Conservation (phyloP, 2,113 vertebrate species). For the Tachysurus fulvidraco region DNA sequence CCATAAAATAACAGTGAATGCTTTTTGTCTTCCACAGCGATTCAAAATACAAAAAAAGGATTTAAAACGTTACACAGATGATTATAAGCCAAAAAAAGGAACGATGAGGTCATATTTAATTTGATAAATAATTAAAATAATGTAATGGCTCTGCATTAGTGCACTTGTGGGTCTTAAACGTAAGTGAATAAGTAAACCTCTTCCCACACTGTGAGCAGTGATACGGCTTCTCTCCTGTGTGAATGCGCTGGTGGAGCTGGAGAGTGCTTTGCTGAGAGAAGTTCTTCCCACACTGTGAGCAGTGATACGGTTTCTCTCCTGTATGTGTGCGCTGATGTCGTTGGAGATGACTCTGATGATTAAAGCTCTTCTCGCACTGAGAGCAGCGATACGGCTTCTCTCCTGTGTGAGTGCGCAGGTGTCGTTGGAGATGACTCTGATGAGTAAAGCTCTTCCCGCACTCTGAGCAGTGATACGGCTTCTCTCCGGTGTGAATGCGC, state of each 20-base stretch:
- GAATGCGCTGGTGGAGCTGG: not conserved
- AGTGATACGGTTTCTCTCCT: not conserved
- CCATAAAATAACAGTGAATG: not conserved
- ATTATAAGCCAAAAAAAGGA: not conserved
- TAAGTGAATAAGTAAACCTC: constrained; percentile 6
- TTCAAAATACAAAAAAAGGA: not conserved
- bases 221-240: not conserved
- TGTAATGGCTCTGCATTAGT: not conserved
- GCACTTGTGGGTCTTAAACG: not conserved
- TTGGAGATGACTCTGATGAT: constrained; percentile 4
- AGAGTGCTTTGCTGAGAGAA: constrained; percentile 4
- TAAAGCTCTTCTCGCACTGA: not conserved
- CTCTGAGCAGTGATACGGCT: not conserved
- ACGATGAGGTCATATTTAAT: not conserved
- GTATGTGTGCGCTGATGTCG: not conserved
- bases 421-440: not conserved
- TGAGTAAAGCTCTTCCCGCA: constrained; percentile 6
- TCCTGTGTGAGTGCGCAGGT: constrained; percentile 1
- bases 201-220: not conserved
- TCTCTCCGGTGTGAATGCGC: constrained; percentile 4
- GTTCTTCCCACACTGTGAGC: not conserved
- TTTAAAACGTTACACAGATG: not conserved
- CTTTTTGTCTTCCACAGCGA: not conserved
- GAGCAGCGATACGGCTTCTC: not conserved
- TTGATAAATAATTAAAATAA: not conserved